Base-by-base conservation (phyloP, 2,113 vertebrate species). In the Ctenodactylus gundi region DNA sequence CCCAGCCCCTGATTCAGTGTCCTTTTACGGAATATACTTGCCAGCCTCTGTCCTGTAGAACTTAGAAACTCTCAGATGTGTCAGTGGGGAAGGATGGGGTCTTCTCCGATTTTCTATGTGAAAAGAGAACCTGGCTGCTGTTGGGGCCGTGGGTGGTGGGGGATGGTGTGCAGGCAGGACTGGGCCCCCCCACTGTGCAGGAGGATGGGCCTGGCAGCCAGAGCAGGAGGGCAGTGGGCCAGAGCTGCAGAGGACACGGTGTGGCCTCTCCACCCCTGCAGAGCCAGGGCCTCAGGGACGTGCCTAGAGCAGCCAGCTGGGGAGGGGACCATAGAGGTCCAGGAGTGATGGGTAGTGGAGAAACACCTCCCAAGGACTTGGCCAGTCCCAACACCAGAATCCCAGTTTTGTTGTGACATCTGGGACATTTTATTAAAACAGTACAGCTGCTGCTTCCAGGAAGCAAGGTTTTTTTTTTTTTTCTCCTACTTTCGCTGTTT, bases 191-290 rank as follows among this genome's bases (percentile, higher is more conserved):
- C 46, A 3, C 36, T 31, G 75, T 44, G 29, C n/a, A 20, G 31
- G n/a, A 46, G 17, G 27, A 4, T 8, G 58, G 77, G 17, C 7
- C n/a, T 64, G 10, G 27, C 39, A 44, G 62, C 6, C 23, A 60
- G 12, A 10, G 29, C 12, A 9, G 36, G 46, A 57, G 53, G 39
- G 15, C 7, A 27, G 5, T n/a, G 23, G 27, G 15, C 6, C 49
- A 23, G 3, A 29, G 51, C 17, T 15, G 4, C 0, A 0, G 29
- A 21, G 12, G 27, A 15, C 27, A 1, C 18, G 20, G 6, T 41
- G 7, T 0, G 4, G 36, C 9, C 36, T 34, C 46, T n/a, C 60
- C 76, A 13, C 17, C 11, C 17, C 83, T 20, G 1, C 1, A 13
- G 64, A 13, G 10, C 60, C 7, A 3, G 34, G 55, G 39, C 23